phyloP scores from a whole-genome alignment of 2,888 invertebrate species.

The Chouioia cunea region DNA sequence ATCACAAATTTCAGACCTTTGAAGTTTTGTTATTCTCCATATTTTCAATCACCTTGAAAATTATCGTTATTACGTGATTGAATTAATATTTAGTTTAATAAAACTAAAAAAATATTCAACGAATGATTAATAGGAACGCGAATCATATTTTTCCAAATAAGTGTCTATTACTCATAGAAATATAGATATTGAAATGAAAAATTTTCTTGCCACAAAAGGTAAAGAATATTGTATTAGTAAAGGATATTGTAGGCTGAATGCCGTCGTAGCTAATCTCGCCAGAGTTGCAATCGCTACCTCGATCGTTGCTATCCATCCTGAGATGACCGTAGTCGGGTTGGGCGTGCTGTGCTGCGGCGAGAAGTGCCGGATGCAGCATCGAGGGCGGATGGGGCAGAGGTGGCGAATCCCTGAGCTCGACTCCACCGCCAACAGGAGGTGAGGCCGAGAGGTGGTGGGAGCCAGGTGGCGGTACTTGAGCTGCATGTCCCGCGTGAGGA shows the following conservation, averaged over 20 bases:
- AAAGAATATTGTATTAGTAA: constrained; percentile 73
- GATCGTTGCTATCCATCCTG: constrained; percentile 86
- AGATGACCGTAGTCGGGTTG: constrained; percentile 85
- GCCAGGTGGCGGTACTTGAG: constrained; percentile 65
- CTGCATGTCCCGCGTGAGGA: constrained; percentile 64
- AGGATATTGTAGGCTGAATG: constrained; percentile 96
- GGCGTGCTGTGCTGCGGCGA: constrained; percentile 86
- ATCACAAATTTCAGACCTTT: too few relatives aligned
- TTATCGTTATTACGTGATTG: too few relatives aligned
- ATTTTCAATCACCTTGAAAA: too few relatives aligned
- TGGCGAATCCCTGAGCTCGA: constrained; percentile 83
- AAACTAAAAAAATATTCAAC: background rate
- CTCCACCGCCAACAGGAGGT: constrained; percentile 78
- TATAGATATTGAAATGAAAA: too few relatives aligned
- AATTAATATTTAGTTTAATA: background rate
- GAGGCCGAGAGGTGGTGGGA: constrained; percentile 68
- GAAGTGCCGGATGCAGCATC: constrained; percentile 86
- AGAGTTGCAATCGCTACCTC: constrained; percentile 91
- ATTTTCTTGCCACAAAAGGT: too few relatives aligned
- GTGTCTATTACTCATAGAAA: too few relatives aligned
- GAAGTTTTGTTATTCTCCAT: too few relatives aligned
- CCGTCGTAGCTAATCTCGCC: constrained; percentile 93
- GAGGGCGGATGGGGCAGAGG: constrained; percentile 86
- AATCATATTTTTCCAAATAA: too few relatives aligned
- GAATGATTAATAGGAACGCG: background rate